phyloP scores from a whole-genome alignment of 1,140 invertebrate genomes.

The Sarcophaga bullata region DNA sequence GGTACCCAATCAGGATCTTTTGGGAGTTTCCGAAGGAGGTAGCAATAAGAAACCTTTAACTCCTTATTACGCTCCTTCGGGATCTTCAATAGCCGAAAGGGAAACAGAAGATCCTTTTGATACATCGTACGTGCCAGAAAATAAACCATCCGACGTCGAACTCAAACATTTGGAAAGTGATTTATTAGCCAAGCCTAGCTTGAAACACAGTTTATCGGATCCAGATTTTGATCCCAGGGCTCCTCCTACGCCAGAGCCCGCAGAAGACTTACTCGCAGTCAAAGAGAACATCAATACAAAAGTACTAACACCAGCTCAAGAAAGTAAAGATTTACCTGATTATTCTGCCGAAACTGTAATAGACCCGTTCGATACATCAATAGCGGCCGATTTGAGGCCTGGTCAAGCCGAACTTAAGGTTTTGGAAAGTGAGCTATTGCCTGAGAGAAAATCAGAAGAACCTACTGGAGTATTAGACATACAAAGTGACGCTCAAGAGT shows the following conservation, averaged over 20 bases:
- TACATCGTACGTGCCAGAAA: constrained; percentile 78
- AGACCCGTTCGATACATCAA: constrained; percentile 85
- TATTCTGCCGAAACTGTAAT: constrained; percentile 60
- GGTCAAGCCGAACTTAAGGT: constrained; percentile 81
- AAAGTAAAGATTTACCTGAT: constrained; percentile 55
- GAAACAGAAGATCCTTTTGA: constrained; percentile 82
- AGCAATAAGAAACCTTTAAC: constrained; percentile 76
- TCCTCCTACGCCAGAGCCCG: constrained; percentile 67
- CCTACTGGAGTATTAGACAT: constrained; percentile 60
- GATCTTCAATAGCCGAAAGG: constrained; percentile 69
- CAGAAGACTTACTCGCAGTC: constrained; percentile 68
- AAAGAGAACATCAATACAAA: constrained; percentile 74
- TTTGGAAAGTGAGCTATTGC: constrained; percentile 67
- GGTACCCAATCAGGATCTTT: constrained; percentile 68
- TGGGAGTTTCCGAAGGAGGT: constrained; percentile 65
- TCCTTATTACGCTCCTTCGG: constrained; percentile 77
- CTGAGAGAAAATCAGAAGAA: constrained; percentile 53
- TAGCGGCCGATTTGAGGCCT: constrained; percentile 76
- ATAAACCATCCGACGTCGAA: constrained; percentile 78
- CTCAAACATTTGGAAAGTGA: constrained; percentile 79
- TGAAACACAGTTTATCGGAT: constrained; percentile 68
- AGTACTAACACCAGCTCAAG: constrained; percentile 72
- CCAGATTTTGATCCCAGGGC: constrained; percentile 71
- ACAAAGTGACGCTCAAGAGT: constrained; percentile 63
- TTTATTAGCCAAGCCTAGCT: constrained; percentile 64